phyloP scores from a whole-genome alignment of 2,888 invertebrate genomes.

The Autographa gamma region DNA sequence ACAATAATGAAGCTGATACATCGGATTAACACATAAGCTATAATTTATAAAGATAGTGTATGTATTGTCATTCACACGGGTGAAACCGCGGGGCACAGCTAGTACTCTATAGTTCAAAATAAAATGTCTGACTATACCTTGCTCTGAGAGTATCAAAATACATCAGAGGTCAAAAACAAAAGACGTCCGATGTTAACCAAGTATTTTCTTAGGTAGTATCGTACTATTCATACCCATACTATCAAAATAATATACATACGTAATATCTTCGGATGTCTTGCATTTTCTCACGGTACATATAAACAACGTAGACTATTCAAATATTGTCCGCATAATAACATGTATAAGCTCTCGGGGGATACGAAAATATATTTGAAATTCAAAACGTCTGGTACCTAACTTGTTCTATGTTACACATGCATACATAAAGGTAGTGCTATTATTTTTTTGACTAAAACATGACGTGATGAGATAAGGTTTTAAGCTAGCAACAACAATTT shows the following conservation, averaged over 20 bases:
- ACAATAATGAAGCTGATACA: too few relatives aligned
- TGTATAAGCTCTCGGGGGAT: slow-evolving; percentile 8
- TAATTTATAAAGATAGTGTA: too few relatives aligned
- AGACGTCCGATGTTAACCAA: too few relatives aligned
- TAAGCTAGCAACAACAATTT: not conserved
- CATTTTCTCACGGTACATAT: not conserved
- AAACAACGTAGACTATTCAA: slow-evolving; percentile 22
- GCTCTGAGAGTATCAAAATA: too few relatives aligned
- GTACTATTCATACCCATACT: not conserved
- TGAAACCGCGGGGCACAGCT: too few relatives aligned
- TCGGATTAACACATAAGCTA: too few relatives aligned
- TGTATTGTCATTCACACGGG: too few relatives aligned
- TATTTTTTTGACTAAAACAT: not conserved
- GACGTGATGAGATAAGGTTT: not conserved
- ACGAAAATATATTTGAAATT: slow-evolving; percentile 34
- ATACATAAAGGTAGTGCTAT: slow-evolving; percentile 12
- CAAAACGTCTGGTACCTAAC: slow-evolving; percentile 18
- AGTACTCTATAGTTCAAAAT: too few relatives aligned
- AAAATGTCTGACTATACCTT: too few relatives aligned
- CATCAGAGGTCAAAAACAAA: too few relatives aligned
- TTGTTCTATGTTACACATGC: slow-evolving; percentile 28
- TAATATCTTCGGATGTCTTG: not conserved
- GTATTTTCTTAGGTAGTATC: too few relatives aligned
- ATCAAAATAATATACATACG: too few relatives aligned
- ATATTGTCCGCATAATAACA: slow-evolving; percentile 17